Evolutionary conservation across 2,888 invertebrate genomes (phyloP), one percentile per base, ranked within the genome.

Genomic region (Drosophila mulleri): DNA sequence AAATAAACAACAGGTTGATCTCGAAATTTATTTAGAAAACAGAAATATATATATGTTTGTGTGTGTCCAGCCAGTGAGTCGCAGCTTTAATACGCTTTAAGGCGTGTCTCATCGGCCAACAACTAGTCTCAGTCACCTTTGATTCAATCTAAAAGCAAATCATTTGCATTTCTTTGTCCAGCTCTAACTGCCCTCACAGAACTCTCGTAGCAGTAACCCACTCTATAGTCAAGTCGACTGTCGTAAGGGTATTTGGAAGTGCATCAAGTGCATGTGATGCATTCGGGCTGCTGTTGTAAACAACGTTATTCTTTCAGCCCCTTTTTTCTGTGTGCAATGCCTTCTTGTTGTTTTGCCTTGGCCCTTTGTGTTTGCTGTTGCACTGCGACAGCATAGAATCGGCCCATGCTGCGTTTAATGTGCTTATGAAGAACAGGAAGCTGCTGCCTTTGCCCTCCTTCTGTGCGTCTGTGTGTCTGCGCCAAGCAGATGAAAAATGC

Each of bases 1-100:
- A 78, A 78, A 80, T 74, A 67, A 83, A 80, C 72, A 74, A 74
- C 69, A 78, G 70, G 82, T 72, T 67, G 81, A 63, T 74, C 77
- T 81, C 77, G 64, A 81, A 79, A 81, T 79, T 79, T 76, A 70
- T 73, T 77, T 80, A 74, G 73, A 76, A 73, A 63, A 66, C 66
- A 50, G 65, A 39, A 52, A 45, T 63, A 56, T 53, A 56, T n/a
- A 52, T 26, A 26, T 6, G 5, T 26, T 0, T 5, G 5, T 35
- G 26, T 5, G 5, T 35, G 26, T 32, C 3, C 0, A 0, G 9
- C 8, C 29, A 16, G n/a, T 18, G 8, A 45, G 56, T 26, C 50
- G 74, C 39, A 23, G 37, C 5, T 12, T 2, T 1, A 59, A 74
- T 71, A 47, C 77, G 11, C 75, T 74, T 12, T 2, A 11, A 18